Evolutionary conservation across 1,140 invertebrate species (phyloP).

Genomic region (Lethocerus indicus): DNA sequence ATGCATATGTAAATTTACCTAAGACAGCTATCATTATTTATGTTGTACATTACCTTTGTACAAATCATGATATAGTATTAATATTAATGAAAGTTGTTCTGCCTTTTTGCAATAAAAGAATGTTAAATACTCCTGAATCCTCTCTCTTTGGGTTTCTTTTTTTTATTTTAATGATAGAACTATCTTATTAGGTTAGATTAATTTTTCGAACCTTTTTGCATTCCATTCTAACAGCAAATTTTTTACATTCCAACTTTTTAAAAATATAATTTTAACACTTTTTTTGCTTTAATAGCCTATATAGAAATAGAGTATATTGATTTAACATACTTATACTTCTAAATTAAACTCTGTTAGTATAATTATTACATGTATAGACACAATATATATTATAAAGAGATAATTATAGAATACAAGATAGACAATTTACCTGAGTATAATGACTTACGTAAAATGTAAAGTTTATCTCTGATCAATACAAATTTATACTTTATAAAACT

Average conservation of each 20-base stretch:
- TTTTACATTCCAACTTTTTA: conserved; percentile 1
- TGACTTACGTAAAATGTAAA: conserved; percentile 7
- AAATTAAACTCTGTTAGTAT: conserved; percentile 14
- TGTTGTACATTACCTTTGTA: conserved; percentile 10
- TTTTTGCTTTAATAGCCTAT: not conserved
- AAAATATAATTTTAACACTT: not conserved
- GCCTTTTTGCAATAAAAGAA: too few relatives aligned
- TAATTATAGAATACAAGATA: conserved; percentile 6
- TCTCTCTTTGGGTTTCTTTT: not conserved
- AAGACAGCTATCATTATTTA: conserved; percentile 2
- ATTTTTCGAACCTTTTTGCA: too few relatives aligned
- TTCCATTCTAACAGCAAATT: not conserved
- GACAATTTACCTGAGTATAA: not conserved
- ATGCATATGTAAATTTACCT: not conserved
- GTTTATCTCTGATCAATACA: conserved; percentile 2
- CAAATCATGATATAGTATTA: conserved; percentile 1
- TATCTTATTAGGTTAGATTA: not conserved
- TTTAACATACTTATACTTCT: conserved; percentile 10
- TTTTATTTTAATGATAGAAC: not conserved
- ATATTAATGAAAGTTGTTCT: not conserved
- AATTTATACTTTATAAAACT: too few relatives aligned
- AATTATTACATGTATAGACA: conserved; percentile 13
- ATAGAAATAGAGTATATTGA: conserved; percentile 5
- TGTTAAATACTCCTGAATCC: not conserved
- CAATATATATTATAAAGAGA: conserved; percentile 7